These are phyloP conservation scores for Antedon mediterranea DNA, from an alignment of 53 echinoderm and acorn worm species.

Conservation along the genomic window DNA sequence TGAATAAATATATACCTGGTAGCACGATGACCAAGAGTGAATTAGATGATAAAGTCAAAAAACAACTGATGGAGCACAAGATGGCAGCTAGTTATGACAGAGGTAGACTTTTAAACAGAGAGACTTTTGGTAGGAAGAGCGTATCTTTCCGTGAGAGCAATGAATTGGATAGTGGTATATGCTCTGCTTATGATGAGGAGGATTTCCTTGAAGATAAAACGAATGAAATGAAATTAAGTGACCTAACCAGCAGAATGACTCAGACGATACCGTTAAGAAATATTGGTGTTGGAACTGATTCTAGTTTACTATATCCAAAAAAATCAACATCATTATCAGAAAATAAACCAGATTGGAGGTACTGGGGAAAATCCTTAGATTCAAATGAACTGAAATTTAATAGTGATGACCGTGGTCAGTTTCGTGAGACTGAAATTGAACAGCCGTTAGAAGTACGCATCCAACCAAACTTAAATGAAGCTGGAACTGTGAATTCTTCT, in stretches of 20 bases:
- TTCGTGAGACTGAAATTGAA: no score
- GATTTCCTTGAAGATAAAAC: neutral
- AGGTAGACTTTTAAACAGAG: neutral
- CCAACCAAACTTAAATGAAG: neutral
- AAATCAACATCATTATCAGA: conserved; percentile 7
- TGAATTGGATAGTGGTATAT: conserved; percentile 50
- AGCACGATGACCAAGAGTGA: conserved; percentile 86
- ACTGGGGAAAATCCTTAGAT: conserved; percentile 38
- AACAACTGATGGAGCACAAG: conserved; percentile 78
- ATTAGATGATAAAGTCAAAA: conserved; percentile 72
- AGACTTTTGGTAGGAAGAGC: conserved; percentile 14
- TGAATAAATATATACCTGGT: conserved; percentile 66
- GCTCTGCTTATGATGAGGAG: conserved; percentile 17
- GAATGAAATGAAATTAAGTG: conserved; percentile 17
- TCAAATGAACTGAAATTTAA: neutral
- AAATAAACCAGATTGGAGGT: conserved; percentile 50
- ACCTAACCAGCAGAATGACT: conserved; percentile 23
- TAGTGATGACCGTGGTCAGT: neutral
- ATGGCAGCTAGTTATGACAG: conserved; percentile 24
- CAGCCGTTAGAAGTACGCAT: neutral
- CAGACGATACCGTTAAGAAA: conserved; percentile 52
- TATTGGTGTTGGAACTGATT: conserved; percentile 57
- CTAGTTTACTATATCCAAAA: conserved; percentile 37
- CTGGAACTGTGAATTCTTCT: conserved; percentile 32
- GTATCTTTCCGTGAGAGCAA: conserved; percentile 40